Evolutionary conservation across 2,888 invertebrate genomes (phyloP), one percentile per base, ranked within the genome.

Genomic region (Minunthozetes semirufus): DNA sequence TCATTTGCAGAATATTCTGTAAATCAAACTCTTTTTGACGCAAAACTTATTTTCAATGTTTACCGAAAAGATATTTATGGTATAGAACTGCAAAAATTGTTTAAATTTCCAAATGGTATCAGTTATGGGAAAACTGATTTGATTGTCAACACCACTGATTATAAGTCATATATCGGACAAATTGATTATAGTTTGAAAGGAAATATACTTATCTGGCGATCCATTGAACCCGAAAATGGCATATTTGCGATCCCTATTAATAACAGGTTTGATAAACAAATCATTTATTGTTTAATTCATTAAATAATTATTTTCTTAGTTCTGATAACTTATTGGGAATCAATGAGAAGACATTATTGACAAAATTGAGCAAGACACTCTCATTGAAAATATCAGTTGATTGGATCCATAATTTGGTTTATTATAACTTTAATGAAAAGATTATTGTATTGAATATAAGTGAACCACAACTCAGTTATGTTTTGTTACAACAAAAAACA

Each of bases 391-490:
- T 66, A n/a, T 66, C 66, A 38, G 5, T 66, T 22, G 66, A 66
- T 66, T 66, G 66, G 66, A 66, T 66, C 25, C 66, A 66, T 38
- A 33, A 66, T 17, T 19, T 66, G n/a, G 15, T 33, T n/a, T 66
- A 38, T 38, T 66, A 66, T 66, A 66, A 66, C 13, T 9, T 38
- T 9, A 66, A 66, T 13, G 29, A 66, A 19, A 38, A 66, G 42
- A 66, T 66, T 6, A 19, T 66, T 38, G 66, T 38, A 1, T 38
- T 66, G 8, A 66, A 66, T 38, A 8, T 66, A 19, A 38, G 38
- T 38, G 19, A 66, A 1, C 66, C 66, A 4, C 2, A 27, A 2
- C 19, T 38, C 19, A 19, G 66, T 19, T 38, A 38, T 66, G 19
- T n/a, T n/a, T 17, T 66, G 42, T 19, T 66, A 19, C 17, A 38